Conservation (phyloP, 2,113 vertebrate species). For the mouse (Mus musculus) region GRCm39 chr6:3389501-3390000, state of each 20-base stretch:
- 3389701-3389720: neutral
- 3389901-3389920: too few relatives aligned
- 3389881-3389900: too few relatives aligned
- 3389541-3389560: neutral
- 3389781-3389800: neutral
- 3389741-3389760: neutral
- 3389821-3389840: too few relatives aligned
- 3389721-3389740: neutral
- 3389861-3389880: too few relatives aligned
- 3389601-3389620: neutral
- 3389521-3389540: neutral
- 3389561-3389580: neutral
- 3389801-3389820: neutral
- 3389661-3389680: neutral
- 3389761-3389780: neutral
- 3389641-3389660: neutral
- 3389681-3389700: neutral
- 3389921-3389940: too few relatives aligned
- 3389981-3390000: neutral
- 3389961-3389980: too few relatives aligned
- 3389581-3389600: too few relatives aligned
- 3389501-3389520: neutral
- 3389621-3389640: neutral
- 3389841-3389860: too few relatives aligned
- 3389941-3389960: too few relatives aligned